Evolutionary conservation across 2,797 vertebrate genomes (phyloP).

Genomic region (Brachyrhaphis roseni): DNA sequence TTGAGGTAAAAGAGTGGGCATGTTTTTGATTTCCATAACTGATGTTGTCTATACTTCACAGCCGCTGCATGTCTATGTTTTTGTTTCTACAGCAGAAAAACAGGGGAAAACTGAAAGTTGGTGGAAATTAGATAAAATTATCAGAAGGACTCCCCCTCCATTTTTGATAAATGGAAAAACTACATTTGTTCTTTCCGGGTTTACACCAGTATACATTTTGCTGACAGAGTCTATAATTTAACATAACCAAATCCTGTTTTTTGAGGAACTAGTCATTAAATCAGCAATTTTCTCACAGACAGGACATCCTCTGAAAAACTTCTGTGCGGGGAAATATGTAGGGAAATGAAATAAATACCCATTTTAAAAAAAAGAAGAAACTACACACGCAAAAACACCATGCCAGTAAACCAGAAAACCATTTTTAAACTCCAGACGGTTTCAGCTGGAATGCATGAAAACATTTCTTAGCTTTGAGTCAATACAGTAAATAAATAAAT

Average conservation of each 20-base stretch:
- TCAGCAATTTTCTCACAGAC: neutral
- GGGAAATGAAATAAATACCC: neutral
- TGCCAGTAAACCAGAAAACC: neutral
- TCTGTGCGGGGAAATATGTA: neutral
- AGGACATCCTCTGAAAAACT: neutral
- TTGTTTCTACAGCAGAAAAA: neutral
- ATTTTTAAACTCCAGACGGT: too few species aligned
- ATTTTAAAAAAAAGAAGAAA: too few species aligned
- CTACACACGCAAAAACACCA: neutral
- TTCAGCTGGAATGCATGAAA: neutral
- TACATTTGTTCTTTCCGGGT: neutral
- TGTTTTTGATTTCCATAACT: conserved; percentile 16
- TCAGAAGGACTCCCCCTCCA: neutral
- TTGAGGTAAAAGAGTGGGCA: conserved; percentile 3
- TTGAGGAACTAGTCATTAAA: neutral
- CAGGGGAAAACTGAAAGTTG: neutral
- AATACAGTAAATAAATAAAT: neutral
- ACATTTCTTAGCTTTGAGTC: neutral
- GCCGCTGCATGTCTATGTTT: neutral
- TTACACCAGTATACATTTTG: neutral
- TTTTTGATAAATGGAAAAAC: neutral
- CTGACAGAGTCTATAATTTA: neutral
- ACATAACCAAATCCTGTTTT: conserved; percentile 13
- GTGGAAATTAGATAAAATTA: neutral
- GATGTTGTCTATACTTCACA: conserved; percentile 21